A percentile compares a stretch with the other conserved stretches of the same genome.
Conservation (phyloP, 2,797 vertebrate genomes). For the Alcedo quadribrachys region DNA sequence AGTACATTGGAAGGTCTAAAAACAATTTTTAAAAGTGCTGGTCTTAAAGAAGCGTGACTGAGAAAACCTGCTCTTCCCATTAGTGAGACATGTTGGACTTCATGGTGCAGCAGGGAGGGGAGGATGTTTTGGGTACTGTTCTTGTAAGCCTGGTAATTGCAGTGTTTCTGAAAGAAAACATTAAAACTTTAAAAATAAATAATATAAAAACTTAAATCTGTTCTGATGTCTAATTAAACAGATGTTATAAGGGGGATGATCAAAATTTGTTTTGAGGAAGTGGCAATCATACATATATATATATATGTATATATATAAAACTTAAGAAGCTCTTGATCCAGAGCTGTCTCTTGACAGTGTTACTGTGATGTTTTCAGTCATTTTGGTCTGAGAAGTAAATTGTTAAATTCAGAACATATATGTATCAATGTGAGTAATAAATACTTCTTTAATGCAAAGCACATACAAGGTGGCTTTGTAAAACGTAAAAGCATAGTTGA, state of each 20-base stretch:
- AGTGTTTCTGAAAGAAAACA: not conserved
- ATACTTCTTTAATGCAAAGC: not conserved
- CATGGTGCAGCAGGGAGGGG: not conserved
- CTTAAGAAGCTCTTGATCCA: not conserved
- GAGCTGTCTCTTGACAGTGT: not conserved
- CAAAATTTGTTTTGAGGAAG: not conserved
- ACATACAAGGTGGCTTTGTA: not conserved
- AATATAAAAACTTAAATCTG: not conserved
- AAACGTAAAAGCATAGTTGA: not conserved
- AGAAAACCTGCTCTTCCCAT: not conserved
- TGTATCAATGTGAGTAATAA: not conserved
- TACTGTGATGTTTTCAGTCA: not conserved
- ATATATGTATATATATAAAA: too few species aligned
- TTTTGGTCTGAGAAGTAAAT: not conserved
- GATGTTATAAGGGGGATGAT: not conserved
- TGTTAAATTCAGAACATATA: slow-evolving; percentile 17
- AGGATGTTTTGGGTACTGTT: not conserved
- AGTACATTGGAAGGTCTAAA: not conserved
- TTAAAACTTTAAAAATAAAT: not conserved
- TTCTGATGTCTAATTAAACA: not conserved
- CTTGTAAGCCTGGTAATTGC: not conserved
- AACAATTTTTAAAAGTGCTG: not conserved
- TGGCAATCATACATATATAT: not conserved
- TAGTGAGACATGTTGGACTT: not conserved
- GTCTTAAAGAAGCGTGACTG: not conserved